These are phyloP conservation scores for Micromesistius poutassou DNA, from an alignment of 2,797 vertebrate species.

Conservation along the genomic window DNA sequence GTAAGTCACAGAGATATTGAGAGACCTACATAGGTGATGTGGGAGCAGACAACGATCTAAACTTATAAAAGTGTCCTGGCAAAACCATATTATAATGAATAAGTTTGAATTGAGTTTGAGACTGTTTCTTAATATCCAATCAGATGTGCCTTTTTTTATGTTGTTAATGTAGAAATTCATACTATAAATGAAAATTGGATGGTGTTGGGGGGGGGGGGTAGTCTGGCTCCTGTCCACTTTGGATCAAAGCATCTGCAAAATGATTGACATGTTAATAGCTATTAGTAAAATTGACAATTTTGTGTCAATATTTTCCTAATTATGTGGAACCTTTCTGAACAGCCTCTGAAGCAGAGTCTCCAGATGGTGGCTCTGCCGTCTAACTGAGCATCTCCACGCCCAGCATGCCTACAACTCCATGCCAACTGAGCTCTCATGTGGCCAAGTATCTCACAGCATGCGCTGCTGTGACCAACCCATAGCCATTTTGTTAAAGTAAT, in stretches of 20 bases:
- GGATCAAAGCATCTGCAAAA: no score
- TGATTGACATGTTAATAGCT: not conserved
- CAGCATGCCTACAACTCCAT: no score
- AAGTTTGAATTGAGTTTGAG: not conserved
- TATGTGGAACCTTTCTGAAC: not conserved
- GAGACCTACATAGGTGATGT: not conserved
- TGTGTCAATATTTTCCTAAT: not conserved
- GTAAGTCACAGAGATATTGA: conserved; percentile 15
- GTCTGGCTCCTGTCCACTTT: no score
- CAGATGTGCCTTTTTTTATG: not conserved
- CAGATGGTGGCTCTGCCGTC: not conserved
- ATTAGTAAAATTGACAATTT: not conserved
- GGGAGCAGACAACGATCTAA: not conserved
- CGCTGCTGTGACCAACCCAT: not conserved
- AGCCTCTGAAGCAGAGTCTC: not conserved
- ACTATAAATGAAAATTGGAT: not conserved
- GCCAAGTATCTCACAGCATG: not conserved
- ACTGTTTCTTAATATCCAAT: not conserved
- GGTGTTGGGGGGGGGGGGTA: no score
- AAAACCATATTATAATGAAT: not conserved
- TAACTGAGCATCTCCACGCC: no score
- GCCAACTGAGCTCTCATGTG: not conserved
- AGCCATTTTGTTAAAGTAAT: not conserved
- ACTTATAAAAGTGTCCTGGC: not conserved
- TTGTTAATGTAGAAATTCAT: not conserved